phyloP scores from a whole-genome alignment of 2,113 vertebrate species.

The Amphilophus citrinellus region DNA sequence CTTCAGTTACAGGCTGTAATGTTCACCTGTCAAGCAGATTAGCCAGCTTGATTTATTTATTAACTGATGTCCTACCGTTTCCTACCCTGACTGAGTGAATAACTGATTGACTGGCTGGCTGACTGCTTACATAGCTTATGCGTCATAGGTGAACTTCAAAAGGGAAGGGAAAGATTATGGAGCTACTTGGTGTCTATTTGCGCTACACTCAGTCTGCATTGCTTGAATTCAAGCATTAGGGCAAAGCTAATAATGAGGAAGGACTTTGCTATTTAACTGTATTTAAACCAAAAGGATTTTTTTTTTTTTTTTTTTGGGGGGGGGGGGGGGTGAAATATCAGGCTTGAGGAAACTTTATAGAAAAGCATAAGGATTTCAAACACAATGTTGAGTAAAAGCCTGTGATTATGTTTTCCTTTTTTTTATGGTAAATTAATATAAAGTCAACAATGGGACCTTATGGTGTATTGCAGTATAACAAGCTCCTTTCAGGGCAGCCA shows the following conservation, averaged over 20 bases:
- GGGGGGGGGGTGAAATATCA: not conserved
- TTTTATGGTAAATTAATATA: not conserved
- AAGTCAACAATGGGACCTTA: conserved; percentile 28
- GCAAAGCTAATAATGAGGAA: not conserved
- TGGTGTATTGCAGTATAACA: conserved; percentile 8
- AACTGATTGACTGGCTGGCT: conserved; percentile 29
- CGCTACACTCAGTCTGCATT: conserved; percentile 8
- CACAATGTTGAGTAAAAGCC: not conserved
- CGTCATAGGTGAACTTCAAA: conserved; percentile 59
- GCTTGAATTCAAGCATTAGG: not conserved
- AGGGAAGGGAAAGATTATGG: conserved; percentile 36
- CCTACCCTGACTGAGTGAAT: conserved; percentile 45
- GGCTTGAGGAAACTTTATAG: not conserved
- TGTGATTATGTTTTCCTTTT: not conserved
- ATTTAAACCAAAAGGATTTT: not conserved
- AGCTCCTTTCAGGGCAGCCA: conserved; percentile 27
- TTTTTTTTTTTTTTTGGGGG: not conserved
- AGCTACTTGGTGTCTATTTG: conserved; percentile 37
- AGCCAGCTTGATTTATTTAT: conserved; percentile 84
- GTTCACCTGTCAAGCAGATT: conserved; percentile 79
- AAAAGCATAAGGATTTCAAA: too few species aligned
- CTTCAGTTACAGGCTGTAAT: conserved; percentile 79
- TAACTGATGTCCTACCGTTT: conserved; percentile 75
- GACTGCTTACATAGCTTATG: conserved; percentile 26
- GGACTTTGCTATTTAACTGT: not conserved